Base-by-base conservation (phyloP, 1,140 invertebrate genomes). In the Drosophila sp. region DNA sequence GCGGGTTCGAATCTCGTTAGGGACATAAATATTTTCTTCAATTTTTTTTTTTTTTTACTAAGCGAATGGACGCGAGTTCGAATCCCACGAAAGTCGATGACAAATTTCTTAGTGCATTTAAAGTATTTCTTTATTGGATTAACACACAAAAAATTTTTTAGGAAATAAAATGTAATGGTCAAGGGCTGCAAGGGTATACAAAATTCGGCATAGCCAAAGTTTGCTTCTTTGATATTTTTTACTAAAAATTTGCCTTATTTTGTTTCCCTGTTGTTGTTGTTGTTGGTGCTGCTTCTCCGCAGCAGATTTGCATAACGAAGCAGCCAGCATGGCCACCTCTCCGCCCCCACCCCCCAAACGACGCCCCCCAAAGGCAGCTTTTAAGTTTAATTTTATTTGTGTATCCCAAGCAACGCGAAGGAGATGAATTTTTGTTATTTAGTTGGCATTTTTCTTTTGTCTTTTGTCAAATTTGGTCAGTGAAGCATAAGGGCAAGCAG, bases 291-390 rank as follows among this genome's bases (percentile, higher is more conserved):
- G 65, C 30, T 33, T 30, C 32, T 66, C 33, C 38, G 25, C 5
- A 11, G 44, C 58, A 60, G 50, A 89, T 89, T 89, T 89, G 84
- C 84, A 89, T 89, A 89, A 89, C 84, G 84, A 89, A 89, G 84
- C 72, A 73, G 65, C 65, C 66, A 57, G 76, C 23, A 62, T 65
- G 70, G 67, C 80, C 77, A 73, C 32, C 27, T 17, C 57, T 17
- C 17, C 40, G 44, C 67, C 5, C 54, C 17, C 4, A n/a, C 25
- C 55, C 23, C 23, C 0, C 3, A 17, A 2, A 41, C 11, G 5
- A 11, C 10, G 5, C 11, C 11, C 25, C 10, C 2, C 11, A 8
- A 32, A 32, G 70, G 29, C 65, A 85, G 77, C 83, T 71, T 87
- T 87, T 72, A 89, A 87, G 83, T 83, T 87, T 27, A 23, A 50